Evolutionary conservation across 2,888 invertebrate genomes (phyloP), one percentile per base, ranked within the genome.

Genomic region (Liodrosophila aerea): DNA sequence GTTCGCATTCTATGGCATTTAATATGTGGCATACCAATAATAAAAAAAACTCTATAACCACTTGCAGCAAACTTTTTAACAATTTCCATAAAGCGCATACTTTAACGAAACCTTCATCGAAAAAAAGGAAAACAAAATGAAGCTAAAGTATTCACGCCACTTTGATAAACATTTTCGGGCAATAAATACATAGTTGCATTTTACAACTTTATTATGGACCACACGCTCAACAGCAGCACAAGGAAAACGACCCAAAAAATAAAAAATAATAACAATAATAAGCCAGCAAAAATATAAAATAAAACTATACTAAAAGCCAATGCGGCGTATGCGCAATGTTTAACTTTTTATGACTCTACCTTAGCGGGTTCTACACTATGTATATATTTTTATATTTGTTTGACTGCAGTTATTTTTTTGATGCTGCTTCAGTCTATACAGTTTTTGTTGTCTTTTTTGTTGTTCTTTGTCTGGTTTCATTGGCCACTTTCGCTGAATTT

Each of bases 201-300:
- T 84, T 81, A 76, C 73, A 77, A 64, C 76, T 67, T 81, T 60
- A 84, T 67, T 67, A 64, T 64, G 49, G 63, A 54, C 73, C 62
- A 43, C 62, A 64, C 58, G 44, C 27, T 45, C 16, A 37, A 12
- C 34, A 16, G 29, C 33, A 46, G 13, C 33, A 40, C 18, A 34
- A 57, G 39, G 22, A 16, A 16, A 31, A 15, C 4, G 7, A 34
- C 16, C n/a, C 30, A 51, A 16, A 22, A 7, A 13, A 8, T 27
- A 36, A 45, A 45, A 51, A 51, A 44, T 37, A 22, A 12, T 18
- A 57, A 52, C 44, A 64, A 64, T 45, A 44, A 49, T 31, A 30
- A 50, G 34, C 18, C 27, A 31, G 18, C 33, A 34, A 59, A 34
- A 16, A 40, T 16, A 29, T 27, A 11, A 8, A 41, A 46, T 46